Evolutionary conservation across 2,888 invertebrate species (phyloP), one percentile per base, ranked within the genome.

Genomic region (Teleiodes luculella): DNA sequence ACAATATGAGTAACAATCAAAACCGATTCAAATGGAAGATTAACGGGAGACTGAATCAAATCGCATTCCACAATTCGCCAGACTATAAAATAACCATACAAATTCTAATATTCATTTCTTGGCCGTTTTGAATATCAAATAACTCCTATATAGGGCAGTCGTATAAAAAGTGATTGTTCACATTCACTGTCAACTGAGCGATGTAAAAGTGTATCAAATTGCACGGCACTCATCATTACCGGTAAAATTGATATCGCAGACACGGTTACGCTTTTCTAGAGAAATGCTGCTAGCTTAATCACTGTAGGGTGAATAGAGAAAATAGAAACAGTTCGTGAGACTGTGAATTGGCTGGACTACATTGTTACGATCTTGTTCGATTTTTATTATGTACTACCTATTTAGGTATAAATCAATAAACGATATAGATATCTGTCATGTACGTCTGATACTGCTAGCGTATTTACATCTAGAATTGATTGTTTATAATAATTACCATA

Each of bases 181-280:
- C 69, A 65, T 66, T 74, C 68, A 59, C 66, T 62, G 61, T 64
- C 67, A 66, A 67, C 59, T 61, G 62, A 62, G 63, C 69, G 72
- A 76, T 74, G 75, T 77, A 77, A 83, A 80, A 84, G 82, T 83
- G 78, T 82, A 82, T 75, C 83, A 68, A 81, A 83, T 83, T 74
- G 73, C 72, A 70, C 49, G 57, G 57, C 64, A 61, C 58, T 65
- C 62, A 62, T 64, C 65, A 61, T 62, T 66, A 61, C 58, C 53
- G 57, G 57, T 60, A 41, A 60, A 59, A 57, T 57, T 57, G 59
- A 53, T 54, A 57, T 56, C 51, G 54, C 54, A 53, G 57, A 54
- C 60, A 55, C 62, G 62, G 67, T 62, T 62, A 60, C 60, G 62
- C 59, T 66, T 61, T 67, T 67, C 58, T 58, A 63, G 61, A 63